Percentiles rank a stretch among this genome's conserved stretches.
Conservation (phyloP, 2,888 invertebrate species). For the Yponomeuta sedellus region DNA sequence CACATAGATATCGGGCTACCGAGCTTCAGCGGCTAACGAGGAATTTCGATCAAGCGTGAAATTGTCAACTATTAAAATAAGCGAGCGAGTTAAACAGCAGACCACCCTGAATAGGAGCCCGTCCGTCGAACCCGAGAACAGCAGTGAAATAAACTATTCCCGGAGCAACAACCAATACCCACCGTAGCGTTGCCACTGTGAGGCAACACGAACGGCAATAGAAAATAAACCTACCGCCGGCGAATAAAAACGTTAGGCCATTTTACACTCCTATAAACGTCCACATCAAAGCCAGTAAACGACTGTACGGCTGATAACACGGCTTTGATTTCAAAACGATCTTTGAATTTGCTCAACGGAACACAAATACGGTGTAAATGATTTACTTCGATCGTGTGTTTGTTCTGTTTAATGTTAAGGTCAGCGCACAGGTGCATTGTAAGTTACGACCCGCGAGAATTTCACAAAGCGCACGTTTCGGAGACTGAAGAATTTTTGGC, state of each 20-base stretch:
- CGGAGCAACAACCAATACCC: slow-evolving; percentile 34
- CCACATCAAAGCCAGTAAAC: slow-evolving; percentile 38
- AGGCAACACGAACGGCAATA: slow-evolving; percentile 30
- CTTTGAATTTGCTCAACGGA: slow-evolving; percentile 24
- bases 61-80: slow-evolving; percentile 18
- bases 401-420: slow-evolving; percentile 12
- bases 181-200: slow-evolving; percentile 36
- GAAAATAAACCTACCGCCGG: slow-evolving; percentile 32
- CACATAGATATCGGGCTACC: neutral
- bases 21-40: slow-evolving; percentile 16
- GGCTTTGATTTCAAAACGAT: slow-evolving; percentile 24
- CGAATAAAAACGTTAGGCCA: slow-evolving; percentile 47
- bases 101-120: slow-evolving; percentile 41
- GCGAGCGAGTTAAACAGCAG: slow-evolving; percentile 22
- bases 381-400: slow-evolving; percentile 11
- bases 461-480: slow-evolving; percentile 1
- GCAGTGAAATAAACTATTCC: slow-evolving; percentile 50
- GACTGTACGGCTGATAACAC: slow-evolving; percentile 21
- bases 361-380: slow-evolving; percentile 22
- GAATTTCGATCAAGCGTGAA: slow-evolving; percentile 28
- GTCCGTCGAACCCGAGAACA: slow-evolving; percentile 41
- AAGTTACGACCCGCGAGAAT: neutral
- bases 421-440: neutral
- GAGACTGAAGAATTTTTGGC: slow-evolving; percentile 15
- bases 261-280: slow-evolving; percentile 50